Conservation (phyloP, 2,113 vertebrate species). For the Ciconia maguari region DNA sequence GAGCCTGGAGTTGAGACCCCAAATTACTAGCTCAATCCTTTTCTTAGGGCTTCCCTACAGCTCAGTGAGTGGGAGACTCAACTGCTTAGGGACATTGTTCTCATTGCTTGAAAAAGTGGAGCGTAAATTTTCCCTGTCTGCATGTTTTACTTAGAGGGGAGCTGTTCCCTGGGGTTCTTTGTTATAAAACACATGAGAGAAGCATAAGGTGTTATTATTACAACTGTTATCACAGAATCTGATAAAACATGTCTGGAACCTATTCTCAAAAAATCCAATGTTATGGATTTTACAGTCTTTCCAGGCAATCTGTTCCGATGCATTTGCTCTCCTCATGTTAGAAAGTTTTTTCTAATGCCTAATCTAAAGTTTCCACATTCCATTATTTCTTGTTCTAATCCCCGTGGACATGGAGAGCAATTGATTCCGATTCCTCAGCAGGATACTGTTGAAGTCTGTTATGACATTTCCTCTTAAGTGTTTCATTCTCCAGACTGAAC, state of each 20-base stretch:
- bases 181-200: background rate
- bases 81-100: background rate
- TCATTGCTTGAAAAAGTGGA: background rate
- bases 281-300: conserved; percentile 51
- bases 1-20: background rate
- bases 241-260: conserved; percentile 32
- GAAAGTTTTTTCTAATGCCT: conserved; percentile 31
- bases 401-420: background rate
- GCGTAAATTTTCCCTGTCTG: background rate
- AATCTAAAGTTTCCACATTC: conserved; percentile 33
- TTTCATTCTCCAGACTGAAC: conserved; percentile 4
- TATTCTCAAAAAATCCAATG: conserved; percentile 41
- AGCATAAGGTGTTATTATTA: background rate
- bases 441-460: conserved; percentile 5
- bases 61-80: background rate
- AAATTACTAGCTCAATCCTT: background rate
- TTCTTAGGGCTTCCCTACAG: background rate
- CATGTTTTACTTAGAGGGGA: background rate
- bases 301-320: background rate
- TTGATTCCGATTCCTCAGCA: background rate
- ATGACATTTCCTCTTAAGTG: conserved; percentile 1
- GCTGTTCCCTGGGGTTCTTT: conserved; percentile 8
- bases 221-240: background rate
- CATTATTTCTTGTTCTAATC: conserved; percentile 36
- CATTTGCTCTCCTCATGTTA: background rate